Base-by-base conservation (phyloP, 2,888 invertebrate species). In the Noctua fimbriata region DNA sequence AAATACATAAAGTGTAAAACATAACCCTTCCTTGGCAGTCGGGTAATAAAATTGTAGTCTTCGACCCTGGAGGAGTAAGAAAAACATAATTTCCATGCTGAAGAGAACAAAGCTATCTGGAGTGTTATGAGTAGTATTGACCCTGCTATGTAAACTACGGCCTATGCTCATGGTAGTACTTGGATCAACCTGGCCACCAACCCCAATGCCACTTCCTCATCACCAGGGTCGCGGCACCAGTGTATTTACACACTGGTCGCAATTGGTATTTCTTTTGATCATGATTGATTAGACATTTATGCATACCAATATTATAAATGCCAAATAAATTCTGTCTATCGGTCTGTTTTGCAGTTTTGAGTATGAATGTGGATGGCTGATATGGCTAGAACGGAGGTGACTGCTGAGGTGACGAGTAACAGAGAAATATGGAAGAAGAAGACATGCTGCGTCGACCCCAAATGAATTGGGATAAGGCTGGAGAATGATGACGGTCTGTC, bases 221-320 rank as follows among this genome's bases (percentile, higher is more conserved):
- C 10, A 49, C 65, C 69, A 74, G 16, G 65, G 71, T 60, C 79
- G 1, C 52, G n/a, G 60, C 67, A 60, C 72, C 74, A 75, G 63
- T 49, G 9, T 44, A 47, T 83, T 69, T 66, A 74, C 73, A 76
- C 41, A 78, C 67, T 69, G 49, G 84, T 72, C 36, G 36, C 71
- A 76, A 79, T 83, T 76, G 73, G 41, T 47, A 73, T 83, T 83
- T 72, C 63, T 78, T 80, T 73, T 58, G 58, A 69, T 69, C 14
- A 36, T 81, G 81, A 86, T 81, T 81, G 73, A 87, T 86, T 58
- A 60, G 66, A 81, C 49, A 16, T 76, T 78, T 76, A 80, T 49
- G 21, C 66, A 67, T 44, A 44, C 44, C 44, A n/a, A 67, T 44
- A 67, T 67, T 18, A 44, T n/a, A 44, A n/a, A 44, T 67, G 16